Conservation (phyloP, 2,797 vertebrate genomes). For the Periparus ater region DNA sequence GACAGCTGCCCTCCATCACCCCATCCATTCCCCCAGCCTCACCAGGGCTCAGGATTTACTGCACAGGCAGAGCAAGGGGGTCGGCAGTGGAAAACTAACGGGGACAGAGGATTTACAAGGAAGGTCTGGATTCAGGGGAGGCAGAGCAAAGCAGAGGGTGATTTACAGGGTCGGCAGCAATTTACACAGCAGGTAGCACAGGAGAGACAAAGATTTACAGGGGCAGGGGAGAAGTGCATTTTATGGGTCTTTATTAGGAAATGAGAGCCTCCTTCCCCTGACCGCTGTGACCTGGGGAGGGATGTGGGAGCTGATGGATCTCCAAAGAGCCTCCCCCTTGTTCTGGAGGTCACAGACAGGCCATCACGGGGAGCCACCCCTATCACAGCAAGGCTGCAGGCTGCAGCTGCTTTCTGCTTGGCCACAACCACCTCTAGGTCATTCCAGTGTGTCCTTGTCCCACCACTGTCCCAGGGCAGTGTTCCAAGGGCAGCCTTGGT, state of each 20-base stretch:
- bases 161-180: conserved; percentile 43
- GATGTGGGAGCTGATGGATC: neutral
- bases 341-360: neutral
- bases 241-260: neutral
- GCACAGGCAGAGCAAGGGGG: neutral
- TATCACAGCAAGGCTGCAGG: rapidly evolving
- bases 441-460: neutral
- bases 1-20: neutral
- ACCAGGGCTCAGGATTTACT: neutral
- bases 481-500: neutral
- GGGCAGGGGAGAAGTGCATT: neutral
- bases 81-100: neutral
- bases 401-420: neutral
- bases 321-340: neutral
- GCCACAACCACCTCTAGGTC: neutral
- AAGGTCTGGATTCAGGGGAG: neutral
- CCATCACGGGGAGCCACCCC: neutral
- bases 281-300: neutral
- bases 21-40: neutral
- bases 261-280: neutral
- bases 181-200: conserved; percentile 9
- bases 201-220: neutral
- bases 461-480: rapidly evolving
- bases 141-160: neutral
- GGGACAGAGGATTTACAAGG: neutral